phyloP scores from a whole-genome alignment of 30 jellyfish, hydroid and myxozoan genomes.

The Turritopsis dohrnii region DNA sequence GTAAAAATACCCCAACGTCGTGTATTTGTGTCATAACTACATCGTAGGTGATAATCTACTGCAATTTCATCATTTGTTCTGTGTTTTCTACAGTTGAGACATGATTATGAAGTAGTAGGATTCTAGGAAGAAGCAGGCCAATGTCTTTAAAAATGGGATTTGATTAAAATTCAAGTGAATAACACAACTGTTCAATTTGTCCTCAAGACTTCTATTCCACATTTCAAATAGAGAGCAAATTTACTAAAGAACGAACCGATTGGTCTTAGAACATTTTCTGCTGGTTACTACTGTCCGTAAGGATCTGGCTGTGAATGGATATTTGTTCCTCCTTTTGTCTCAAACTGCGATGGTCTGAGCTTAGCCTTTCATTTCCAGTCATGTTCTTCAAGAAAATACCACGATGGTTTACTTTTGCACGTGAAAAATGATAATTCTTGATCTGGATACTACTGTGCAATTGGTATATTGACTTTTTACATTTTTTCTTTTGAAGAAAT shows the following conservation, averaged over 20 bases:
- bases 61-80: not conserved
- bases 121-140: constrained; percentile 84
- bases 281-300: constrained; percentile 84
- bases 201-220: constrained; percentile 75
- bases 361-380: constrained; percentile 61
- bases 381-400: constrained; percentile 76
- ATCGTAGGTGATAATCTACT: constrained; percentile 52
- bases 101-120: constrained; percentile 37
- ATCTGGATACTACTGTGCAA: constrained; percentile 80
- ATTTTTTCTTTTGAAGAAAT: too few relatives aligned
- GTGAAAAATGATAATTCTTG: constrained; percentile 58
- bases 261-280: constrained; percentile 69
- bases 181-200: constrained; percentile 63
- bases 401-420: constrained; percentile 58
- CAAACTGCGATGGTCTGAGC: constrained; percentile 61
- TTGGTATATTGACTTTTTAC: constrained; percentile 78
- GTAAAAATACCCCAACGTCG: constrained; percentile 49
- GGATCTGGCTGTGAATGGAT: constrained; percentile 65
- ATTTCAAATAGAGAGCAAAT: constrained; percentile 37
- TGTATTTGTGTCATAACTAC: constrained; percentile 68
- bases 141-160: constrained; percentile 76
- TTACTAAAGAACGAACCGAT: not conserved
- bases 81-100: too few relatives aligned
- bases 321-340: constrained; percentile 85
- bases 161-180: constrained; percentile 79